Evolutionary conservation across 1,140 invertebrate species (phyloP).

Genomic region (Pogonomyrmex californicus): DNA sequence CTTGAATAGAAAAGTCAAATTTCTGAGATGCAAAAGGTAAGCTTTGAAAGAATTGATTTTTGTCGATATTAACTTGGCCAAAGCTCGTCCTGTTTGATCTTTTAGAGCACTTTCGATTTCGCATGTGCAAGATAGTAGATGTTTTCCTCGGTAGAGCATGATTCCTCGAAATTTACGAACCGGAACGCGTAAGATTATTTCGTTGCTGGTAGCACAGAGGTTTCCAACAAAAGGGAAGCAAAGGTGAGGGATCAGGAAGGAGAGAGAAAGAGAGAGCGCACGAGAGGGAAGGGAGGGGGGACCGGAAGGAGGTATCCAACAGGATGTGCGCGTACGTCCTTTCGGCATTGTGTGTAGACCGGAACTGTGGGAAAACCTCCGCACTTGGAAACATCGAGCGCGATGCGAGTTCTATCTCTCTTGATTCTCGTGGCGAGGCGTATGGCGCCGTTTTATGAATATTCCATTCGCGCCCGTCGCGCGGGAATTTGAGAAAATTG

Average conservation of each 20-base stretch:
- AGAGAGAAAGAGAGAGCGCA: constrained; percentile 12
- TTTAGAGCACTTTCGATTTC: constrained; percentile 46
- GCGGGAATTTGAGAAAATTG: constrained; percentile 46
- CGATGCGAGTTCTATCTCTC: constrained; percentile 8
- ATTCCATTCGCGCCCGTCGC: constrained; percentile 48
- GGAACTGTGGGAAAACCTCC: constrained; percentile 82
- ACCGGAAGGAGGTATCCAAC: constrained; percentile 79
- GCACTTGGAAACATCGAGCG: constrained; percentile 60
- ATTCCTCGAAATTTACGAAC: constrained; percentile 72
- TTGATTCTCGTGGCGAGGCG: neutral
- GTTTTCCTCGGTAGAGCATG: constrained; percentile 58
- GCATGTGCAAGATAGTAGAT: constrained; percentile 2
- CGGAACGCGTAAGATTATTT: constrained; percentile 69
- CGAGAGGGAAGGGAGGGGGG: constrained; percentile 41
- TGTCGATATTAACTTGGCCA: neutral
- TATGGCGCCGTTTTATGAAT: constrained; percentile 67
- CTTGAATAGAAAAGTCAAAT: neutral
- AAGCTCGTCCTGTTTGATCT: neutral
- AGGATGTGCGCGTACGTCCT: constrained; percentile 80
- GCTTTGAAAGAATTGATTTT: constrained; percentile 3
- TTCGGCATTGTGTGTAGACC: constrained; percentile 78
- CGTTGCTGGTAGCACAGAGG: constrained; percentile 48
- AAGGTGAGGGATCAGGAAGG: constrained; percentile 36
- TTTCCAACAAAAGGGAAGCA: constrained; percentile 53
- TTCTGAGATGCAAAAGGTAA: neutral